A percentile compares a stretch with the other conserved stretches of the same genome.
phyloP scores from a whole-genome alignment of 2,797 vertebrate genomes.

The Halcyon badia region DNA sequence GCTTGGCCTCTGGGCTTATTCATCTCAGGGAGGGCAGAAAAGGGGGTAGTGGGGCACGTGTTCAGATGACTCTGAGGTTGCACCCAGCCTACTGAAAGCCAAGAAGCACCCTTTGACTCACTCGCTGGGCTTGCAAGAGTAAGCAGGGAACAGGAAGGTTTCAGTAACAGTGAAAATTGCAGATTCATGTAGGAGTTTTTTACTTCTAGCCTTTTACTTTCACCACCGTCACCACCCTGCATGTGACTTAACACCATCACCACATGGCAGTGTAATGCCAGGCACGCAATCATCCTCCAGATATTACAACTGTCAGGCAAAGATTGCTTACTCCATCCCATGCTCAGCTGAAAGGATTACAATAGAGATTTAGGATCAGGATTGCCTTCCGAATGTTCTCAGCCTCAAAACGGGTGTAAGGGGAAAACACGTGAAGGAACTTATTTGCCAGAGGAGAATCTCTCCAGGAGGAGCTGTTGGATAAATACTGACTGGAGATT shows the following conservation, averaged over 20 bases:
- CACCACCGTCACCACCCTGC: accelerated
- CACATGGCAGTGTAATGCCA: background rate
- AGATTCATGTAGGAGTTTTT: background rate
- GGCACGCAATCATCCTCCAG: background rate
- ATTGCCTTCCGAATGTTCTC: slow-evolving; percentile 22
- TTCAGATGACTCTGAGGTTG: background rate
- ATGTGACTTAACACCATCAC: background rate
- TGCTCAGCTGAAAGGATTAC: slow-evolving; percentile 20
- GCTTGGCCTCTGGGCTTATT: background rate
- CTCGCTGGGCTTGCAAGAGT: background rate
- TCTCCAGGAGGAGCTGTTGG: slow-evolving; percentile 28
- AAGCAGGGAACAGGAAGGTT: background rate
- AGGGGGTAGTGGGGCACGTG: accelerated
- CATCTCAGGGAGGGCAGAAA: background rate
- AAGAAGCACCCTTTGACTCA: background rate
- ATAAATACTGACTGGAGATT: slow-evolving; percentile 38
- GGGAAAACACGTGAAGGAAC: slow-evolving; percentile 30
- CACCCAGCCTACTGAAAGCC: background rate
- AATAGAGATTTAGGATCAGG: slow-evolving; percentile 60
- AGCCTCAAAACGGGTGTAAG: slow-evolving; percentile 54
- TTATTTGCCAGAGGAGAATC: background rate
- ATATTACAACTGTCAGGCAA: background rate
- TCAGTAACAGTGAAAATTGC: background rate
- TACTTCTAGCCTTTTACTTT: slow-evolving; percentile 30
- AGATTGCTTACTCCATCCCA: slow-evolving; percentile 13